Evolutionary conservation across 2,797 vertebrate genomes (phyloP).

Genomic region (Gadopsis bispinosus): DNA sequence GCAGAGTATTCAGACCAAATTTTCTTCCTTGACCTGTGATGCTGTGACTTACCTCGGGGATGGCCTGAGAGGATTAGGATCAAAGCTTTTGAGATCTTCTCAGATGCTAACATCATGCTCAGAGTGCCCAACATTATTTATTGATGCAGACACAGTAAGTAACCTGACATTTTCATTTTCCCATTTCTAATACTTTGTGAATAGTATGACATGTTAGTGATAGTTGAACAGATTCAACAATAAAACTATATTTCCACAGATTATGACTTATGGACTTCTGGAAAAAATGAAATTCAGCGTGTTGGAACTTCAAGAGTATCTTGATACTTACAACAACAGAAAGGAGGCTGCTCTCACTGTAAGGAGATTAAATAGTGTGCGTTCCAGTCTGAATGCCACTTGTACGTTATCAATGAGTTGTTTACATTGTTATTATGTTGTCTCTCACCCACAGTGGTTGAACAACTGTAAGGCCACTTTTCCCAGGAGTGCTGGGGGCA

Average conservation of each 20-base stretch:
- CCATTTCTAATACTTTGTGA: not conserved
- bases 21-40: slow-evolving; percentile 95
- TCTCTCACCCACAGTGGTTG: slow-evolving; percentile 88
- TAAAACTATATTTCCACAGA: slow-evolving; percentile 78
- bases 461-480: slow-evolving; percentile 94
- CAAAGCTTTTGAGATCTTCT: slow-evolving; percentile 95
- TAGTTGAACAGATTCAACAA: slow-evolving; percentile 10
- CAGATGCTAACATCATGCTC: slow-evolving; percentile 95
- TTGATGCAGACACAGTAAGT: slow-evolving; percentile 98
- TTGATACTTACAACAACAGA: slow-evolving; percentile 97
- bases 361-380: slow-evolving; percentile 55
- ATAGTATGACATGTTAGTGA: not conserved
- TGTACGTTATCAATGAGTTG: not conserved
- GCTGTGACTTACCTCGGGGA: slow-evolving; percentile 94
- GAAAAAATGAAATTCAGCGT: slow-evolving; percentile 99
- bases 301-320: slow-evolving; percentile 96
- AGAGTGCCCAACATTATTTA: slow-evolving; percentile 94
- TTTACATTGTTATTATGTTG: slow-evolving; percentile 1
- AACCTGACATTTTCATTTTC: slow-evolving; percentile 7
- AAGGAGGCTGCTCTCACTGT: slow-evolving; percentile 94
- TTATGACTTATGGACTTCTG: slow-evolving; percentile 94
- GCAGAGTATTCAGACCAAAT: slow-evolving; percentile 95
- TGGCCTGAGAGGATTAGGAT: slow-evolving; percentile 92
- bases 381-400: not conserved
- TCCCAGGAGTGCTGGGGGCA: slow-evolving; percentile 86